A percentile compares a stretch with the other conserved stretches of the same genome.
These are phyloP conservation scores for Misgurnus anguillicaudatus DNA, from an alignment of 2,113 vertebrate genomes.

Conservation along the genomic window DNA sequence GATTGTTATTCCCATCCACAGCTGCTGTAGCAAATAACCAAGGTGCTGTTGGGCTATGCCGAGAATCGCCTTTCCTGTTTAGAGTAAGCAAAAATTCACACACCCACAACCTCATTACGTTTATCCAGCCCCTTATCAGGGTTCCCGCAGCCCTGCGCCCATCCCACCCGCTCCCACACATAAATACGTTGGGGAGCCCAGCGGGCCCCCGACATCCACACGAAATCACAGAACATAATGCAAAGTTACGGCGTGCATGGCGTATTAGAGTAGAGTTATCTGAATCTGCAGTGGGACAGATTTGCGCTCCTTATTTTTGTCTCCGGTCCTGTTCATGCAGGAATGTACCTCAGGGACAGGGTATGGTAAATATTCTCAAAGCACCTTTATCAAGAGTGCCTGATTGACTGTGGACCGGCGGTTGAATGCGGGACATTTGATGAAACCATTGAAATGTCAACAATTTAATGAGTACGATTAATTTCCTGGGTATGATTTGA, in stretches of 20 bases:
- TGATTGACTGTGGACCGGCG: neutral
- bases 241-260: neutral
- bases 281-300: neutral
- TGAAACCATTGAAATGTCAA: neutral
- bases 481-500: neutral
- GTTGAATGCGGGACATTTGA: neutral
- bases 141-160: constrained; percentile 47
- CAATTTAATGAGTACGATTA: neutral
- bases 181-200: neutral
- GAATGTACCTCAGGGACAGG: neutral
- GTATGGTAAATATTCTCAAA: neutral
- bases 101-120: constrained; percentile 69
- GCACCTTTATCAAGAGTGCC: neutral
- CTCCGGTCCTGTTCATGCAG: constrained; percentile 4
- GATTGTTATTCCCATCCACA: constrained; percentile 71
- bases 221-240: constrained; percentile 15
- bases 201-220: neutral
- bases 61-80: constrained; percentile 66
- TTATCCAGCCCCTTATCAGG: constrained; percentile 70
- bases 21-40: constrained; percentile 65
- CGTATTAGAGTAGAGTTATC: constrained; percentile 34
- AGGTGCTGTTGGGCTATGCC: constrained; percentile 56
- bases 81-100: constrained; percentile 67
- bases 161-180: constrained; percentile 4
- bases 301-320: neutral